Evolutionary conservation across 2,797 vertebrate genomes (phyloP).

Genomic region (Heliangelus exortis): DNA sequence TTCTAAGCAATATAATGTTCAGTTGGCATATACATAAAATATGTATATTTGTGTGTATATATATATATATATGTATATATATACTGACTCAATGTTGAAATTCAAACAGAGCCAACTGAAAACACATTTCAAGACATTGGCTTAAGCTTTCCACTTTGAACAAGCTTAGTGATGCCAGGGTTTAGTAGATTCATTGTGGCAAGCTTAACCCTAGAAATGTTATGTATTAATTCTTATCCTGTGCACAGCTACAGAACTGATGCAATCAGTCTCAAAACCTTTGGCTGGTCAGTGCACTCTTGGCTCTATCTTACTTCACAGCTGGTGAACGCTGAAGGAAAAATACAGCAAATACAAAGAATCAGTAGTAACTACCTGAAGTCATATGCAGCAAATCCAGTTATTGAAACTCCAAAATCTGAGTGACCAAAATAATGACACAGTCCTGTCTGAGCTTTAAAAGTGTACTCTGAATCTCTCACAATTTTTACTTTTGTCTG

Average conservation of each 20-base stretch:
- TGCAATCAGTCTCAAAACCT: neutral
- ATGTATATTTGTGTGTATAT: too few species aligned
- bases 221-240: neutral
- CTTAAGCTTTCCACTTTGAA: neutral
- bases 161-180: neutral
- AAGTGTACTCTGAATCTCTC: slow-evolving; percentile 84
- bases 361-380: slow-evolving; percentile 83
- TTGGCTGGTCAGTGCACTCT: neutral
- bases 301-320: neutral
- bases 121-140: neutral
- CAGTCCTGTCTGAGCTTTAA: slow-evolving; percentile 83
- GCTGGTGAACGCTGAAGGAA: neutral
- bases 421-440: slow-evolving; percentile 85
- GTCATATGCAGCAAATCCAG: slow-evolving; percentile 81
- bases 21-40: neutral
- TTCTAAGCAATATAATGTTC: neutral
- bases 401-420: slow-evolving; percentile 81
- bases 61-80: too few species aligned
- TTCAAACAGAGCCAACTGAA: neutral
- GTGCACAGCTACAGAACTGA: neutral
- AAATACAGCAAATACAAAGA: slow-evolving; percentile 28
- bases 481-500: slow-evolving; percentile 88
- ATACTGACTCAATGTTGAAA: neutral
- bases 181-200: neutral
- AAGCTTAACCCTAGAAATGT: neutral